phyloP scores from a whole-genome alignment of 2,888 invertebrate genomes.

The Noctua comes region DNA sequence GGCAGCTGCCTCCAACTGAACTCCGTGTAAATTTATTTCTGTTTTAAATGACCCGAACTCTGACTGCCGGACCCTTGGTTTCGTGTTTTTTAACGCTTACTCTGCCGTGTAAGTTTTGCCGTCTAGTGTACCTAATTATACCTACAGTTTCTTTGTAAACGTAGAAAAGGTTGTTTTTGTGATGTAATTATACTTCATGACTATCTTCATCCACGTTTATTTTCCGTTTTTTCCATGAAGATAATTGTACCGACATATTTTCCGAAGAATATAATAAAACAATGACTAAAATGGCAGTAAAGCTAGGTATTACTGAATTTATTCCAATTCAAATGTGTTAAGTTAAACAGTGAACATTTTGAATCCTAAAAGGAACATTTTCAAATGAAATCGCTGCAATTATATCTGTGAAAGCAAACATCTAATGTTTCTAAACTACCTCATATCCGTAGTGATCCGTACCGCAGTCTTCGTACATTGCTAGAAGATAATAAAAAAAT shows the following conservation, averaged over 20 bases:
- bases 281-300: constrained; percentile 10
- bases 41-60: constrained; percentile 68
- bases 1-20: constrained; percentile 61
- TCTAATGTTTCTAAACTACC: constrained; percentile 4
- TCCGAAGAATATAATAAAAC: not conserved
- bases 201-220: not conserved
- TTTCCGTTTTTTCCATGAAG: not conserved
- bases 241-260: not conserved
- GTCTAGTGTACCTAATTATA: constrained; percentile 52
- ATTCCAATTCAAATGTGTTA: constrained; percentile 5
- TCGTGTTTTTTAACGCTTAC: constrained; percentile 59
- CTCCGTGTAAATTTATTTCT: constrained; percentile 63
- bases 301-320: constrained; percentile 15
- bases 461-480: constrained; percentile 12
- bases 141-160: constrained; percentile 22
- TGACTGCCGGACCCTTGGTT: constrained; percentile 52
- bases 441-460: constrained; percentile 9
- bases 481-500: constrained; percentile 34
- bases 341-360: constrained; percentile 10
- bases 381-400: constrained; percentile 9
- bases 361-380: constrained; percentile 9
- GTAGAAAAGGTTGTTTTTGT: not conserved
- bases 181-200: not conserved
- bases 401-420: constrained; percentile 31
- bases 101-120: constrained; percentile 55